These are phyloP conservation scores for Troides helena DNA, from an alignment of 2,888 invertebrate genomes.

Conservation along the genomic window DNA sequence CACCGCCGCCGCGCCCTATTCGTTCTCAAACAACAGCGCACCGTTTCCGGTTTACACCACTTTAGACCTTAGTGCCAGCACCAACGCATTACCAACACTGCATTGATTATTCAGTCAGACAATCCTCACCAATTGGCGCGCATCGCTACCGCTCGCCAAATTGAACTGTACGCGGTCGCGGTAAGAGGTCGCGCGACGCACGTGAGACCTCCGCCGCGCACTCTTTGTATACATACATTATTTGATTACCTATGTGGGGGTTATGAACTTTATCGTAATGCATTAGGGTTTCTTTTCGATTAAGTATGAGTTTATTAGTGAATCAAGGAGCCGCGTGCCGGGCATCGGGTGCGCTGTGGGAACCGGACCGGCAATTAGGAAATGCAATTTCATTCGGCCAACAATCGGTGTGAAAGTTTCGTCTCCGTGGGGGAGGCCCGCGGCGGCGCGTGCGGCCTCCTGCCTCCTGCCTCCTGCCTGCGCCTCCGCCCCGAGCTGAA, in stretches of 20 bases:
- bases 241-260: slow-evolving; percentile 5
- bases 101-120: slow-evolving; percentile 25
- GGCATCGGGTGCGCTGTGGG: slow-evolving; percentile 62
- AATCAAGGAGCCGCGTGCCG: slow-evolving; percentile 61
- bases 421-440: slow-evolving; percentile 41
- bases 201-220: slow-evolving; percentile 4
- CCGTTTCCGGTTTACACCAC: slow-evolving; percentile 17
- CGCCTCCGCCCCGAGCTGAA: slow-evolving; percentile 34
- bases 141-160: slow-evolving; percentile 20
- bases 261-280: slow-evolving; percentile 17
- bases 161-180: slow-evolving; percentile 17
- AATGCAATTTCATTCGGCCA: slow-evolving; percentile 66
- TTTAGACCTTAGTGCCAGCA: slow-evolving; percentile 34
- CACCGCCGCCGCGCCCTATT: slow-evolving; percentile 46
- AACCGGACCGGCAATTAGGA: slow-evolving; percentile 70
- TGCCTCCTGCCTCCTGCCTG: not conserved
- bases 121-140: slow-evolving; percentile 13
- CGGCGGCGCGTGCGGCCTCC: slow-evolving; percentile 45
- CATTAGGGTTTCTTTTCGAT: slow-evolving; percentile 36
- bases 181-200: slow-evolving; percentile 29
- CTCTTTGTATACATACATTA: slow-evolving; percentile 31
- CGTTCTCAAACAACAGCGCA: slow-evolving; percentile 33
- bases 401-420: slow-evolving; percentile 53
- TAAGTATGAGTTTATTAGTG: slow-evolving; percentile 40
- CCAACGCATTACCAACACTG: slow-evolving; percentile 22